Conservation (phyloP, 2,888 invertebrate genomes). For the Slavum lentiscoides region DNA sequence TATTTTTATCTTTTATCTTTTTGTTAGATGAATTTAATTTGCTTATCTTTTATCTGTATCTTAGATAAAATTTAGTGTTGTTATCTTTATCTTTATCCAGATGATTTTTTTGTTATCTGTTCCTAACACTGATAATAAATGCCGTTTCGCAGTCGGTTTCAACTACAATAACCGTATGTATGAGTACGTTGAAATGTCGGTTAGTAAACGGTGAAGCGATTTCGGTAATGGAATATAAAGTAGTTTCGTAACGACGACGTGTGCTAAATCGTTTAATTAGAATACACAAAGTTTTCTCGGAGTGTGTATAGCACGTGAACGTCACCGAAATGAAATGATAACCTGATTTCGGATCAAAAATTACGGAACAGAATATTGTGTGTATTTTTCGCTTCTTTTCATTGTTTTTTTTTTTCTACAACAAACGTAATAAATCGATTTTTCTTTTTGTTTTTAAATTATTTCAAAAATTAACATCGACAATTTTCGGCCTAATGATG, state of each 20-base stretch:
- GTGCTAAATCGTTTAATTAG: slow-evolving; percentile 9
- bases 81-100: too few relatives aligned
- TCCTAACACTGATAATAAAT: too few relatives aligned
- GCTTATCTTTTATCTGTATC: too few relatives aligned
- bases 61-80: too few relatives aligned
- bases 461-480: too few relatives aligned
- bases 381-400: background rate
- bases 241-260: background rate
- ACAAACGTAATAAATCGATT: too few relatives aligned
- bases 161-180: background rate
- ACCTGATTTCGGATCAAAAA: background rate
- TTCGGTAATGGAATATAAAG: slow-evolving; percentile 1
- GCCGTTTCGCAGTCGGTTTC: background rate
- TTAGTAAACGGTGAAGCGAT: background rate
- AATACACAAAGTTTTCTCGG: slow-evolving; percentile 18
- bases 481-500: too few relatives aligned
- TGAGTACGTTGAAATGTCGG: background rate
- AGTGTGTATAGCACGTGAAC: background rate
- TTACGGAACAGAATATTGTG: background rate
- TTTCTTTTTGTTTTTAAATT: too few relatives aligned
- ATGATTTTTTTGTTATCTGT: too few relatives aligned
- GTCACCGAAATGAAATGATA: background rate
- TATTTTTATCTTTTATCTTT: too few relatives aligned
- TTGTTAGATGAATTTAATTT: too few relatives aligned
- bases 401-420: too few relatives aligned